These are phyloP conservation scores for Baccha elongata DNA, from an alignment of 2,888 invertebrate genomes.

Conservation along the genomic window DNA sequence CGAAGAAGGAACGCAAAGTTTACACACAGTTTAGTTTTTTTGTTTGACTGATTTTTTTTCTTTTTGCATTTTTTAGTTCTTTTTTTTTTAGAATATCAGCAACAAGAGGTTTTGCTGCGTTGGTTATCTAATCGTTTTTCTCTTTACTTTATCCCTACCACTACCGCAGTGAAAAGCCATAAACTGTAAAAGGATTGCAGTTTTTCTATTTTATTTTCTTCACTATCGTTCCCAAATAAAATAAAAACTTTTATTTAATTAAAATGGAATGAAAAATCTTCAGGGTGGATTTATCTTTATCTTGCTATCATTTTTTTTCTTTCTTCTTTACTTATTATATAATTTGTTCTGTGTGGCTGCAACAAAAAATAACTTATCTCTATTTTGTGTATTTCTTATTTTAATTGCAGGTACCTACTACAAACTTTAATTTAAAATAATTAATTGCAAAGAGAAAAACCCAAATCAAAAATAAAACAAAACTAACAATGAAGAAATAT, in stretches of 20 bases:
- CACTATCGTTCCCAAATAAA: conserved; percentile 38
- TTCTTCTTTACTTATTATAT: conserved; percentile 5
- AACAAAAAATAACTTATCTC: conserved; percentile 16
- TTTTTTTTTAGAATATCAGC: conserved; percentile 27
- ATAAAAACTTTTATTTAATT: conserved; percentile 68
- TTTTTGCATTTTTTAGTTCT: conserved; percentile 1
- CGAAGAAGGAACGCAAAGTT: conserved; percentile 55
- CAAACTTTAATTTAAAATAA: conserved; percentile 62
- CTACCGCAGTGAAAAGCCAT: conserved; percentile 1
- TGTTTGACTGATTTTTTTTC: conserved; percentile 17
- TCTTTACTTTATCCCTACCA: neutral
- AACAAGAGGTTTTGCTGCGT: conserved; percentile 50
- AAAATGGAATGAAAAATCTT: conserved; percentile 60
- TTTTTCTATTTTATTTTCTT: conserved; percentile 14
- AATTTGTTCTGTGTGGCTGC: conserved; percentile 23
- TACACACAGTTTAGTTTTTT: conserved; percentile 62
- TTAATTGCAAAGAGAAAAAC: conserved; percentile 23
- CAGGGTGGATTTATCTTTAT: conserved; percentile 38
- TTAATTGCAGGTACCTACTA: conserved; percentile 71
- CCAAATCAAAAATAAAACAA: conserved; percentile 44
- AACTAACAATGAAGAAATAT: conserved; percentile 58
- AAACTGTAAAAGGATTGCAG: conserved; percentile 38
- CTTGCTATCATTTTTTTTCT: conserved; percentile 20
- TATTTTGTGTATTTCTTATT: conserved; percentile 60
- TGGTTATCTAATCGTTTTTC: conserved; percentile 65